A percentile compares a stretch with the other conserved stretches of the same genome.
Conservation (phyloP, 1,140 invertebrate genomes). For the Neodiprion virginianus region DNA sequence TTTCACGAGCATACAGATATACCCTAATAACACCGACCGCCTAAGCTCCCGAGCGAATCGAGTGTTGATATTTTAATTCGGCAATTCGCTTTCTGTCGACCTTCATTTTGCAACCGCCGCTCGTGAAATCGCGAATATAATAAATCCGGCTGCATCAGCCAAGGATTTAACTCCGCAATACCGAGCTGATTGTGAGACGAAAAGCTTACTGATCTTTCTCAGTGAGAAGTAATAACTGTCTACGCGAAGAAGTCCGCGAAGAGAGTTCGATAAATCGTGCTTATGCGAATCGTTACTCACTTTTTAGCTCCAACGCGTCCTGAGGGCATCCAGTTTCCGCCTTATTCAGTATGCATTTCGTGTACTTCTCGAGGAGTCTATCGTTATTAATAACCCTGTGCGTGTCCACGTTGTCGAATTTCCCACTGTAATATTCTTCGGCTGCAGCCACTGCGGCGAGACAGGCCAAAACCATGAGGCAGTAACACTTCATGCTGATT, state of each 20-base stretch:
- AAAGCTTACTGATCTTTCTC: neutral
- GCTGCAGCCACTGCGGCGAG: slow-evolving; percentile 11
- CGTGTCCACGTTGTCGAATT: slow-evolving; percentile 36
- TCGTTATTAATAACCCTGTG: slow-evolving; percentile 36
- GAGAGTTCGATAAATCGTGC: neutral
- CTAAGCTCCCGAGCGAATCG: neutral
- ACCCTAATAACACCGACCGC: neutral
- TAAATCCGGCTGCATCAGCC: no score
- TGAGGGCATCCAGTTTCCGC: slow-evolving; percentile 31
- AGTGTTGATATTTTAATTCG: neutral
- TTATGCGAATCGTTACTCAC: slow-evolving; percentile 30
- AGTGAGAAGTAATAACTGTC: neutral
- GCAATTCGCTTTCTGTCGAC: neutral
- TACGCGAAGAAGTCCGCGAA: neutral
- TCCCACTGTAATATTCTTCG: slow-evolving; percentile 31
- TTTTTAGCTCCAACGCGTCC: slow-evolving; percentile 34
- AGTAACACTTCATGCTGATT: neutral
- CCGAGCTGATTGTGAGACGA: no score
- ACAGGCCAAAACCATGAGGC: slow-evolving; percentile 15
- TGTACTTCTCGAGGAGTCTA: slow-evolving; percentile 40
- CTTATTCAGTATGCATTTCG: slow-evolving; percentile 33
- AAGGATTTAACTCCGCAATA: no score
- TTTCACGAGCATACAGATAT: neutral
- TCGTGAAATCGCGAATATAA: no score
- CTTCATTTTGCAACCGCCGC: neutral